These are phyloP conservation scores for Aulostomus chinensis DNA, from an alignment of 2,797 vertebrate genomes.

Conservation along the genomic window DNA sequence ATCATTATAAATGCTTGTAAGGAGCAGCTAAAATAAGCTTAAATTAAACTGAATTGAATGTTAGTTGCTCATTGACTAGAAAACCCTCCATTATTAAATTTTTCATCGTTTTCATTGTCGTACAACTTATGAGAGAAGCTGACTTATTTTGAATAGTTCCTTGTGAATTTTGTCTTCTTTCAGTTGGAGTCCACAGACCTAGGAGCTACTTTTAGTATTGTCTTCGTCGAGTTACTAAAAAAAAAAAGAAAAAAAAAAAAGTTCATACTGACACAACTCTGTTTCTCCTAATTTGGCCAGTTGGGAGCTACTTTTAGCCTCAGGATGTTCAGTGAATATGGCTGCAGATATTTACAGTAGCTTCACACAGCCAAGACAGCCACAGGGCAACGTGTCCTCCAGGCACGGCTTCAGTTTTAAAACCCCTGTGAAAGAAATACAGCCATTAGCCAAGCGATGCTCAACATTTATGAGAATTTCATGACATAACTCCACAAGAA, in stretches of 20 bases:
- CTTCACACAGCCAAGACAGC: constrained; percentile 3
- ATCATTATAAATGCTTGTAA: neutral
- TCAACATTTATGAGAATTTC: constrained; percentile 10
- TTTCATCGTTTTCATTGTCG: too few species aligned
- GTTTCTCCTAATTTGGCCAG: neutral
- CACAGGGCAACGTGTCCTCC: constrained; percentile 16
- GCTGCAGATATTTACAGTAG: constrained; percentile 10
- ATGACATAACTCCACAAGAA: constrained; percentile 1
- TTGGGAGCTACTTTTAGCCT: neutral
- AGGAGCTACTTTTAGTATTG: too few species aligned
- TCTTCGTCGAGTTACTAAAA: too few species aligned
- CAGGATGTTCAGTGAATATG: neutral
- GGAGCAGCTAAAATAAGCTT: neutral
- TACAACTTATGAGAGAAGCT: too few species aligned
- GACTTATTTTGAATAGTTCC: too few species aligned
- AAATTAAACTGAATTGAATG: neutral
- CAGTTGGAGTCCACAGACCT: too few species aligned
- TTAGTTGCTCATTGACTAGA: too few species aligned
- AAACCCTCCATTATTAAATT: too few species aligned
- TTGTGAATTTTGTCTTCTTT: too few species aligned
- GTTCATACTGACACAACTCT: neutral
- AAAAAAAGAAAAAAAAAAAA: too few species aligned
- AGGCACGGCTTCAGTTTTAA: constrained; percentile 15
- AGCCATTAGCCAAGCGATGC: constrained; percentile 6
- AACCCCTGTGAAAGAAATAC: constrained; percentile 11